A percentile compares a stretch with the other conserved stretches of the same genome.
These are phyloP conservation scores for Matsumurasca onukii DNA, from an alignment of 1,140 invertebrate species.

Conservation along the genomic window DNA sequence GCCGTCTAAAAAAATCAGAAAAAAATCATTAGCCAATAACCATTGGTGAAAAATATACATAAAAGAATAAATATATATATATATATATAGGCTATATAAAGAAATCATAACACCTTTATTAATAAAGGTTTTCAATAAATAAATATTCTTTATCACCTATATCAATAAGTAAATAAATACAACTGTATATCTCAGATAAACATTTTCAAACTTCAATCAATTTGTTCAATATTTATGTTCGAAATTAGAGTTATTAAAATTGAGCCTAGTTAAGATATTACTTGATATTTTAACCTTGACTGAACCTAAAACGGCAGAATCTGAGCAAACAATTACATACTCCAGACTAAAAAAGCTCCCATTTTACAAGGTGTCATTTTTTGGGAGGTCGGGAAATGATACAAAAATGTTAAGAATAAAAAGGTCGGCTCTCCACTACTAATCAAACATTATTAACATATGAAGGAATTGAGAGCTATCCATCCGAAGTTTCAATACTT, in stretches of 20 bases:
- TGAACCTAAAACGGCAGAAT: not conserved
- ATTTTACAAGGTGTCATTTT: conserved; percentile 11
- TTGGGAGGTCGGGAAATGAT: conserved; percentile 11
- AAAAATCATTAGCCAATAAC: conserved; percentile 39
- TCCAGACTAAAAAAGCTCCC: not conserved
- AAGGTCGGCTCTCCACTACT: not conserved
- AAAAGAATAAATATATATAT: too few relatives aligned
- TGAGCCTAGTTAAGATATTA: not conserved
- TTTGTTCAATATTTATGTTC: conserved; percentile 11
- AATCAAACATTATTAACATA: conserved; percentile 17
- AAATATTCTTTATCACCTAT: too few relatives aligned
- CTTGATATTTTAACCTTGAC: conserved; percentile 5
- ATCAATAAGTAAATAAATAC: too few relatives aligned
- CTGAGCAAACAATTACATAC: conserved; percentile 8
- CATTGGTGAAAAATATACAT: too few relatives aligned
- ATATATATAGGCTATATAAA: too few relatives aligned
- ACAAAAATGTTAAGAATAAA: conserved; percentile 11
- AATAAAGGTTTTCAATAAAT: too few relatives aligned
- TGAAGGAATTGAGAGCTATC: conserved; percentile 16
- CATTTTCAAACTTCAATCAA: conserved; percentile 14
- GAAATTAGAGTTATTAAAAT: conserved; percentile 8
- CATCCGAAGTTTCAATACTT: conserved; percentile 14
- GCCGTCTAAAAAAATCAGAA: conserved; percentile 65
- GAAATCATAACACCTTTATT: too few relatives aligned
- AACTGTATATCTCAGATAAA: too few relatives aligned